These are phyloP conservation scores for Callaeas wilsoni DNA, from an alignment of 2,113 vertebrate species.

Conservation along the genomic window DNA sequence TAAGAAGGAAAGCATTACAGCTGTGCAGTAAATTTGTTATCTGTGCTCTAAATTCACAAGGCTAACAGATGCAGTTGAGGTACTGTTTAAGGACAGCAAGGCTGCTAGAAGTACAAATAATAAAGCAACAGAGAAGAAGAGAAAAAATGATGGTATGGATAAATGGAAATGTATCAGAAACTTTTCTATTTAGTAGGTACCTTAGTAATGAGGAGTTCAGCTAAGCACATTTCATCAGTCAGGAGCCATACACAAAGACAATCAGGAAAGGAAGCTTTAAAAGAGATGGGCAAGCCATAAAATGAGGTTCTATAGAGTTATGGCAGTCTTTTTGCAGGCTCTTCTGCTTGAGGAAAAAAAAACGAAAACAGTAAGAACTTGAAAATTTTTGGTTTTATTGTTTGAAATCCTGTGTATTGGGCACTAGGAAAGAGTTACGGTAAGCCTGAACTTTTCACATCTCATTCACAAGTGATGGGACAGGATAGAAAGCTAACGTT, in stretches of 20 bases:
- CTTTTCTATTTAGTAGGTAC: not conserved
- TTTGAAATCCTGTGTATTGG: not conserved
- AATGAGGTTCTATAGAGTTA: not conserved
- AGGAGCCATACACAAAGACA: not conserved
- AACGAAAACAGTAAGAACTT: not conserved
- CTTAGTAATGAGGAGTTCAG: not conserved
- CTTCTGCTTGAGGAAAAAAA: not conserved
- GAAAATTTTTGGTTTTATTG: not conserved
- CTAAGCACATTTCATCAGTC: not conserved
- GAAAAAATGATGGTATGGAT: not conserved
- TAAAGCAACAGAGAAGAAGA: not conserved
- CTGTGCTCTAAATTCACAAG: not conserved
- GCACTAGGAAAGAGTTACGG: not conserved
- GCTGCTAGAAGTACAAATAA: not conserved
- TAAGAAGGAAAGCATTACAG: not conserved
- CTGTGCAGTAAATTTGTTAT: not conserved
- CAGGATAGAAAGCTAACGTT: conserved; percentile 26
- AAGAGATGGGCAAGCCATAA: not conserved
- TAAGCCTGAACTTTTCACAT: conserved; percentile 62
- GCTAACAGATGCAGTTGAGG: not conserved
- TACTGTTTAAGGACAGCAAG: not conserved
- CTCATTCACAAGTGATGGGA: conserved; percentile 43
- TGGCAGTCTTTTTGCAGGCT: not conserved
- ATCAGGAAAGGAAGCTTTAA: not conserved
- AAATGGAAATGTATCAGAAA: not conserved